These are phyloP conservation scores for Notothenia rossii DNA, from an alignment of 2,113 vertebrate genomes.

Conservation along the genomic window DNA sequence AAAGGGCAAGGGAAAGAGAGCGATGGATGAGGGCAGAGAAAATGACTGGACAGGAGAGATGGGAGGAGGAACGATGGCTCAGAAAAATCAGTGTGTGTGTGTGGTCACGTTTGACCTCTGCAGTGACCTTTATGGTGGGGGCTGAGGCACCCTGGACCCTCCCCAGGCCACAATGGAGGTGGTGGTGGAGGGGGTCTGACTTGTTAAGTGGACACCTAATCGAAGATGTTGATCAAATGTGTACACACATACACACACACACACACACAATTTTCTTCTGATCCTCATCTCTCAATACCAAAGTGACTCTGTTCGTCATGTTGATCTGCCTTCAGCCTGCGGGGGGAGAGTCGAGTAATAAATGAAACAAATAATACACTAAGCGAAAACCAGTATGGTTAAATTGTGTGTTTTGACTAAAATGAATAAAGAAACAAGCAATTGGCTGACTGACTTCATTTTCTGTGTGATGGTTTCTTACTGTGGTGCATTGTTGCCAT, in stretches of 20 bases:
- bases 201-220: conserved; percentile 79
- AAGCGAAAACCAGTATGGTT: conserved; percentile 77
- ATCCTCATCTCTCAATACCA: conserved; percentile 54
- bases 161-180: conserved; percentile 31
- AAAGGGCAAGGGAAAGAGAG: conserved; percentile 58
- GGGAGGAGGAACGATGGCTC: conserved; percentile 60
- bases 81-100: conserved; percentile 25
- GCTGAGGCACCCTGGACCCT: conserved; percentile 47
- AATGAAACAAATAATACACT: conserved; percentile 75
- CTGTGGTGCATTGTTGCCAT: conserved; percentile 48
- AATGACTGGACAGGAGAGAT: conserved; percentile 67
- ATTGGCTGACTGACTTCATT: conserved; percentile 59
- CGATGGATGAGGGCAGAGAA: conserved; percentile 66
- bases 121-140: conserved; percentile 70
- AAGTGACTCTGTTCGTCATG: conserved; percentile 64
- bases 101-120: conserved; percentile 70
- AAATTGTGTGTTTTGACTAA: conserved; percentile 83
- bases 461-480: conserved; percentile 19
- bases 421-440: conserved; percentile 82
- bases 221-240: conserved; percentile 78
- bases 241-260: conserved; percentile 9
- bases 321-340: conserved; percentile 68
- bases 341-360: conserved; percentile 70
- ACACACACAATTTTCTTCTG: conserved; percentile 52
- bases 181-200: conserved; percentile 55